A percentile compares a stretch with the other conserved stretches of the same genome.
These are phyloP conservation scores for Lepeophtheirus nordmannii DNA, from an alignment of 2,888 invertebrate species.

Conservation along the genomic window DNA sequence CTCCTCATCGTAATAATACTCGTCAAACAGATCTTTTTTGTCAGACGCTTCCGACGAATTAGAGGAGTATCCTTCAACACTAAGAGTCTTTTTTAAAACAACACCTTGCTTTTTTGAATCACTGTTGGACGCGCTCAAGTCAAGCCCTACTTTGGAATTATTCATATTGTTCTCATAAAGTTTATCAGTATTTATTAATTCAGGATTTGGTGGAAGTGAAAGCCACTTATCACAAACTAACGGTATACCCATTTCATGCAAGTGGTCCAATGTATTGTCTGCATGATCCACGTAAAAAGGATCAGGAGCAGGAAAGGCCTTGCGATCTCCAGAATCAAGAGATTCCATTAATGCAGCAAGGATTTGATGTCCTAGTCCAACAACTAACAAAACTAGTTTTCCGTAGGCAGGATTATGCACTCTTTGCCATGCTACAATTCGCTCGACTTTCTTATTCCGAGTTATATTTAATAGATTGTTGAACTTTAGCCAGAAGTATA, in stretches of 20 bases:
- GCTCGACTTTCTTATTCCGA: conserved; percentile 21
- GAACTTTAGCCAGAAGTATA: conserved; percentile 56
- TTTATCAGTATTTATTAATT: conserved; percentile 6
- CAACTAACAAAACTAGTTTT: conserved; percentile 24
- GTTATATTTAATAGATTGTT: conserved; percentile 53
- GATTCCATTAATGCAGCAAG: conserved; percentile 13
- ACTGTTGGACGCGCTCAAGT: background rate
- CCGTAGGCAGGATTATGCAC: background rate
- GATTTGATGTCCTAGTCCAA: conserved; percentile 24
- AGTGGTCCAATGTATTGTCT: conserved; percentile 52
- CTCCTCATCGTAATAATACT: too few relatives aligned
- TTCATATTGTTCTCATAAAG: background rate
- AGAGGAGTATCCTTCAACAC: too few relatives aligned
- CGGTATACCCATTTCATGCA: conserved; percentile 14
- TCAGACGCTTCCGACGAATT: too few relatives aligned
- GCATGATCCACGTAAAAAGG: conserved; percentile 78
- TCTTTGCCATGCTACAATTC: background rate
- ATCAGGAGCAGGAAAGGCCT: conserved; percentile 41
- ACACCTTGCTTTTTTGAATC: background rate
- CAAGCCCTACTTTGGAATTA: background rate
- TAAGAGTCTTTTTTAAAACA: too few relatives aligned
- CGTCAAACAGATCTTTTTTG: too few relatives aligned
- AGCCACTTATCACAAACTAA: conserved; percentile 21
- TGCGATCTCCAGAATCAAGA: conserved; percentile 24
- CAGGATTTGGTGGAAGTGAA: conserved; percentile 19